Percentiles rank a stretch among this genome's conserved stretches.
phyloP scores from a whole-genome alignment of 2,888 invertebrate genomes.

The Drosophila acutilabella region DNA sequence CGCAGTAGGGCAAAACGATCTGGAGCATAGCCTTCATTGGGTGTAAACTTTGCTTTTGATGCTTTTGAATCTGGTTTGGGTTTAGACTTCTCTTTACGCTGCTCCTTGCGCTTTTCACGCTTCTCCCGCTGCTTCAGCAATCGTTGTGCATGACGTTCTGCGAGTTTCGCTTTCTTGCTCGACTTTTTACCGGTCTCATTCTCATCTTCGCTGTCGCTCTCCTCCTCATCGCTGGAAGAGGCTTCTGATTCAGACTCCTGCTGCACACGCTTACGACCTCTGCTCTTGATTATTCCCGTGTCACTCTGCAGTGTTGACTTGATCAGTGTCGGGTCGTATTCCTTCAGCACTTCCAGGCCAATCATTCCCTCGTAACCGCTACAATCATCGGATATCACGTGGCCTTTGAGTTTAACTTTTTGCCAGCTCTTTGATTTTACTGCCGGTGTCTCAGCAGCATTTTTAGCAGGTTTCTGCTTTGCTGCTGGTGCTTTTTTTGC shows the following conservation, averaged over 20 bases:
- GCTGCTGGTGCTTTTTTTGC: slow-evolving; percentile 15
- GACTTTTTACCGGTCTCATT: slow-evolving; percentile 15
- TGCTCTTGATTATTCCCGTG: slow-evolving; percentile 22
- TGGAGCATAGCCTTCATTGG: slow-evolving; percentile 49
- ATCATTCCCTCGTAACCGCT: slow-evolving; percentile 89
- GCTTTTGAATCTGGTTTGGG: slow-evolving; percentile 3
- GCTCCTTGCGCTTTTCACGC: slow-evolving; percentile 57
- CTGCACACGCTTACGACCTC: slow-evolving; percentile 61
- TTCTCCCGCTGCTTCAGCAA: slow-evolving; percentile 66
- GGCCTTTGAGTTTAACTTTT: slow-evolving; percentile 88
- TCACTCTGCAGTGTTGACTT: slow-evolving; percentile 78
- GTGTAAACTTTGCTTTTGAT: slow-evolving; percentile 19
- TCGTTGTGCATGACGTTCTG: slow-evolving; percentile 60
- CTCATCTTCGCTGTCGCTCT: slow-evolving; percentile 39
- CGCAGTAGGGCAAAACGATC: slow-evolving; percentile 80
- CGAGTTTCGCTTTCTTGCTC: slow-evolving; percentile 72
- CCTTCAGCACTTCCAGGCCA: slow-evolving; percentile 91
- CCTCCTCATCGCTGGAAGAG: slow-evolving; percentile 40
- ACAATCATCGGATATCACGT: slow-evolving; percentile 84
- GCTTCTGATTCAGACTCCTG: slow-evolving; percentile 13
- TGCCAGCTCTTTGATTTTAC: slow-evolving; percentile 86
- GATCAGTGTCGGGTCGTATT: slow-evolving; percentile 87
- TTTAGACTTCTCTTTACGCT: slow-evolving; percentile 40
- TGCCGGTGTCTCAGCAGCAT: not conserved
- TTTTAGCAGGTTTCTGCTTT: slow-evolving; percentile 20